Evolutionary conservation across 2,113 vertebrate species (phyloP).

Genomic region (Orycteropus afer): DNA sequence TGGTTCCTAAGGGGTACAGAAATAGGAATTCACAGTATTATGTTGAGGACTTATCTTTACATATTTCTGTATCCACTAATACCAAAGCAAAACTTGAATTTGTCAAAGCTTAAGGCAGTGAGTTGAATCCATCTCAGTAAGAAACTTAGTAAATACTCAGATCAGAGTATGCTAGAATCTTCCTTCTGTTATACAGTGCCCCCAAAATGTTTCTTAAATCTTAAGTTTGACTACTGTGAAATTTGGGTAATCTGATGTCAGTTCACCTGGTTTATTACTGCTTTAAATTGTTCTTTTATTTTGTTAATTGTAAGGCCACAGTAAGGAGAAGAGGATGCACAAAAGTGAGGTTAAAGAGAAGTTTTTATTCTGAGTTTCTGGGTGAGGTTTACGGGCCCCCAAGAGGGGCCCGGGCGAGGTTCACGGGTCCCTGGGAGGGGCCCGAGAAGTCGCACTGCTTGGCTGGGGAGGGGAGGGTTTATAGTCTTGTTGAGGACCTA

Average conservation of each 20-base stretch:
- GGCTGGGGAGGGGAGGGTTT: too few relatives aligned
- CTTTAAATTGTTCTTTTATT: constrained; percentile 30
- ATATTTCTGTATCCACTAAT: background rate
- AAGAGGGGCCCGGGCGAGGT: too few relatives aligned
- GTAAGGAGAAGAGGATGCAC: too few relatives aligned
- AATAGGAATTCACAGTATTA: background rate
- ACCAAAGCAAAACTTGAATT: constrained; percentile 9
- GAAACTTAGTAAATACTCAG: constrained; percentile 7
- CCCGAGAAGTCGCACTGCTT: too few relatives aligned
- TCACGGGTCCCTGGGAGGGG: too few relatives aligned
- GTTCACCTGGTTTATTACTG: background rate
- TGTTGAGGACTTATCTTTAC: background rate
- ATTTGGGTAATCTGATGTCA: constrained; percentile 34
- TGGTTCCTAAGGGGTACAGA: background rate
- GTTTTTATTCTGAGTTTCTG: too few relatives aligned
- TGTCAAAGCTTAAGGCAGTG: background rate
- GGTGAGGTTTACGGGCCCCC: too few relatives aligned
- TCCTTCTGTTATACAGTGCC: background rate
- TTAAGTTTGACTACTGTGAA: constrained; percentile 6
- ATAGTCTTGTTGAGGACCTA: too few relatives aligned
- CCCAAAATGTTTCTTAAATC: background rate
- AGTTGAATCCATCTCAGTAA: background rate
- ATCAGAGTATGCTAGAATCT: background rate
- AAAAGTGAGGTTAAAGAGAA: too few relatives aligned
- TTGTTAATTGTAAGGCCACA: too few relatives aligned